Conservation (phyloP, 2,888 invertebrate species). For the Dascillus cervinus region DNA sequence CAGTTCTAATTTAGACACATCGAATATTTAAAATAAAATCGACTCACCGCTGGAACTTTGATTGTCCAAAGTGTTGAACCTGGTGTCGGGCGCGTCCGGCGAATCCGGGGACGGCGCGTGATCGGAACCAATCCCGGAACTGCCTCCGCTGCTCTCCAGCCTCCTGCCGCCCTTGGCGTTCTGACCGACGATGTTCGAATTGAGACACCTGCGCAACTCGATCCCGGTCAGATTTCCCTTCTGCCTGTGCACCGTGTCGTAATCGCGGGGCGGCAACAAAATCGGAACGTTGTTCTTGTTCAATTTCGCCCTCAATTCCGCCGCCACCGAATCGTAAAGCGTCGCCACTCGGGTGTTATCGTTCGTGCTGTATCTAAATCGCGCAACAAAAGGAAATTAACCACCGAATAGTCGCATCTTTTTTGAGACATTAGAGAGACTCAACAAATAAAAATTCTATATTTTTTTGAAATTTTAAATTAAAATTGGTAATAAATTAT, state of each 20-base stretch:
- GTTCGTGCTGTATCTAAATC: conserved; percentile 36
- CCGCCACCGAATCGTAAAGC: conserved; percentile 85
- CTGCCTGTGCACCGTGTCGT: conserved; percentile 82
- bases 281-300: conserved; percentile 56
- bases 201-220: conserved; percentile 61
- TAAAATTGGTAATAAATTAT: no score
- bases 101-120: conserved; percentile 75
- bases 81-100: conserved; percentile 38
- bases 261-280: conserved; percentile 86
- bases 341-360: conserved; percentile 54
- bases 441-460: no score
- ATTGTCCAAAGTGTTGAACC: conserved; percentile 32
- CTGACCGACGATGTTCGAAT: conserved; percentile 59
- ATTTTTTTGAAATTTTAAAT: no score
- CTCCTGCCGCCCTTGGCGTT: conserved; percentile 34
- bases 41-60: conserved; percentile 26
- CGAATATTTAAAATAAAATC: conserved; percentile 1
- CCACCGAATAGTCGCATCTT: no score
- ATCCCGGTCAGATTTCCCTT: conserved; percentile 69
- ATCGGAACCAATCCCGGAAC: conserved; percentile 84
- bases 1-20: no score
- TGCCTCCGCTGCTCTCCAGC: conserved; percentile 54
- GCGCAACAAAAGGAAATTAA: no score
- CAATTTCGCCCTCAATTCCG: conserved; percentile 77
- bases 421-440: no score